phyloP scores from a whole-genome alignment of 2,113 vertebrate genomes.

The Odocoileus virginianus region DNA sequence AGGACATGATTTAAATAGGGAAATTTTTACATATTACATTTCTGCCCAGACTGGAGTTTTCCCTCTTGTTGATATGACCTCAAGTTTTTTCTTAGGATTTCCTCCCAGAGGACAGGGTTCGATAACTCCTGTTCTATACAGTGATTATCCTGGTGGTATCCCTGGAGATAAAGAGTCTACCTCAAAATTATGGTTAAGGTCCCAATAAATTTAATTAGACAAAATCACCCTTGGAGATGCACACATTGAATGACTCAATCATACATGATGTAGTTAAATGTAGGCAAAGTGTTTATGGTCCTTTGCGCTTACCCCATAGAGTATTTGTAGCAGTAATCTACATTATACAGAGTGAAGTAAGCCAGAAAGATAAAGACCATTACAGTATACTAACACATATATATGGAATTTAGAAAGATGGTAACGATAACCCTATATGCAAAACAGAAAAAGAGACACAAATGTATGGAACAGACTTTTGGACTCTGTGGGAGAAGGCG shows the following conservation, averaged over 20 bases:
- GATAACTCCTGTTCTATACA: background rate
- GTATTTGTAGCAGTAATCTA: background rate
- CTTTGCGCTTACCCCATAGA: background rate
- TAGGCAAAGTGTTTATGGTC: background rate
- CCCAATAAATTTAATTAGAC: background rate
- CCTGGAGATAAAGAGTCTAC: background rate
- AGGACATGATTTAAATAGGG: background rate
- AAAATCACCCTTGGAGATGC: background rate
- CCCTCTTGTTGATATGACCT: background rate
- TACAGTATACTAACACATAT: too few species aligned
- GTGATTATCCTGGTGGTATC: background rate
- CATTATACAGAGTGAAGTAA: too few species aligned
- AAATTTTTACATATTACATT: background rate
- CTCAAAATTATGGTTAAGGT: background rate
- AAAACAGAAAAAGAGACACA: too few species aligned
- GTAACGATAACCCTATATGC: too few species aligned
- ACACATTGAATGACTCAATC: background rate
- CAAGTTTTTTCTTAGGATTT: background rate
- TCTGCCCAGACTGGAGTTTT: background rate
- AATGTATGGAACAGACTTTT: too few species aligned
- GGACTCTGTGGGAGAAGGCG: too few species aligned
- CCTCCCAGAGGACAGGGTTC: background rate
- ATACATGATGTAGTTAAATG: background rate
- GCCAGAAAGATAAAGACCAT: too few species aligned
- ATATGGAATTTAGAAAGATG: too few species aligned